phyloP scores from a whole-genome alignment of 2,113 vertebrate genomes.

The Sylvilagus bachmani region DNA sequence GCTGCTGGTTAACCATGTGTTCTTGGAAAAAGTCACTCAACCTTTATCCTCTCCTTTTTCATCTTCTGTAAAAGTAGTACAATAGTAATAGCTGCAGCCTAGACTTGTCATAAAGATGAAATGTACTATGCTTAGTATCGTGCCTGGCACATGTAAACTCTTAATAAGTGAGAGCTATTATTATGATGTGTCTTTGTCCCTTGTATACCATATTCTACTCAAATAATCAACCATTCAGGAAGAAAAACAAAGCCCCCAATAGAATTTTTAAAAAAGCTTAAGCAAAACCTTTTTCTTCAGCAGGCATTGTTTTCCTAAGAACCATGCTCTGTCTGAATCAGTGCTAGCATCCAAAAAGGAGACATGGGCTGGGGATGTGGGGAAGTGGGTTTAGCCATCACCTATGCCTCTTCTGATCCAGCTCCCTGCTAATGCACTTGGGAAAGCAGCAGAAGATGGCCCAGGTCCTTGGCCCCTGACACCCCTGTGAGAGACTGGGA shows the following conservation, averaged over 20 bases:
- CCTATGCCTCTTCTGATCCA: too few relatives aligned
- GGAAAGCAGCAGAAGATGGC: too few relatives aligned
- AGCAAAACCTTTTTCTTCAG: not conserved
- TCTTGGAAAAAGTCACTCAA: conserved; percentile 27
- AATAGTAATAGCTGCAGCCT: not conserved
- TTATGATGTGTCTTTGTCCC: not conserved
- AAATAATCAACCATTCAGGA: not conserved
- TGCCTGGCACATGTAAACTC: not conserved
- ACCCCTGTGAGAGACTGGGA: too few relatives aligned
- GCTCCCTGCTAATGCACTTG: too few relatives aligned
- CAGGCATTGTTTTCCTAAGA: not conserved
- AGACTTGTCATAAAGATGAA: not conserved
- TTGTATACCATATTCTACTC: not conserved
- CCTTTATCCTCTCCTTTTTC: conserved; percentile 38
- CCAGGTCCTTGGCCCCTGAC: too few relatives aligned
- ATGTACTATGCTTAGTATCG: not conserved
- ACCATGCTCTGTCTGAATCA: not conserved
- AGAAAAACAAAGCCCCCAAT: conserved; percentile 34
- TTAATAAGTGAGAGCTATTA: not conserved
- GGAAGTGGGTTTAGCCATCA: too few relatives aligned
- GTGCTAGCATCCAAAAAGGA: not conserved
- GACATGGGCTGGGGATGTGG: not conserved
- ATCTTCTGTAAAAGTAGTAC: not conserved
- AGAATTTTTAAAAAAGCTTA: not conserved
- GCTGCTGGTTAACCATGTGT: not conserved